Evolutionary conservation across 2,888 invertebrate species (phyloP).

Genomic region (Meliscaeva auricollis): DNA sequence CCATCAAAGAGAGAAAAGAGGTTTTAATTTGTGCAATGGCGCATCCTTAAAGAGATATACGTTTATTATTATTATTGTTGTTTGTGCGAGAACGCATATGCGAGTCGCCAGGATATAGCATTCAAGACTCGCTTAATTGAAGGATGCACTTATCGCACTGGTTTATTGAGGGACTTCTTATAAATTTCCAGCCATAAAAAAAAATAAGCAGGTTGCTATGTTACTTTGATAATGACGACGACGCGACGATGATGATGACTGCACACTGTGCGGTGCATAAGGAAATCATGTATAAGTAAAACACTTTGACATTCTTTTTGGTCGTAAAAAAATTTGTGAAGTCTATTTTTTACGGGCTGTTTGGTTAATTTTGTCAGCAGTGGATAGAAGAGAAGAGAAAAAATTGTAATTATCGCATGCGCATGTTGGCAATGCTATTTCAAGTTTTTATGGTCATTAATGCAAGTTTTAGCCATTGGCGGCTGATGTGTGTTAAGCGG

Average conservation of each 20-base stretch:
- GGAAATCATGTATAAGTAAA: constrained; percentile 9
- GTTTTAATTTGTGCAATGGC: constrained; percentile 65
- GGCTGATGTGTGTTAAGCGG: constrained; percentile 13
- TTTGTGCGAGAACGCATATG: not conserved
- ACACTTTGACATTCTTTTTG: constrained; percentile 19
- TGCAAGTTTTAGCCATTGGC: constrained; percentile 10
- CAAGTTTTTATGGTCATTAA: constrained; percentile 36
- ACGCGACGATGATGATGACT: not conserved
- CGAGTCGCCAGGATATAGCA: constrained; percentile 39
- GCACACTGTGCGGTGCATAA: not conserved
- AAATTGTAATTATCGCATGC: constrained; percentile 27
- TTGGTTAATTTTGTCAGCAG: constrained; percentile 10
- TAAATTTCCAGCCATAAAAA: constrained; percentile 23
- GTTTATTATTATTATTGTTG: constrained; percentile 50
- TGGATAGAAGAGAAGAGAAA: too few species aligned
- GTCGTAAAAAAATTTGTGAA: constrained; percentile 38
- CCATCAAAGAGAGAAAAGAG: not conserved
- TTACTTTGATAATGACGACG: not conserved
- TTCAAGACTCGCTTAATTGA: constrained; percentile 30
- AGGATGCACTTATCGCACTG: constrained; percentile 47
- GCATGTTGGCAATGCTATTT: constrained; percentile 38
- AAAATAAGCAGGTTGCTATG: constrained; percentile 15
- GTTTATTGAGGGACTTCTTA: constrained; percentile 20
- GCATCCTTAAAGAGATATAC: constrained; percentile 65
- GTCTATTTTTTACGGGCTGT: constrained; percentile 30